These are phyloP conservation scores for Rousettus leschenaultii DNA, from an alignment of 2,113 vertebrate genomes.

Conservation along the genomic window DNA sequence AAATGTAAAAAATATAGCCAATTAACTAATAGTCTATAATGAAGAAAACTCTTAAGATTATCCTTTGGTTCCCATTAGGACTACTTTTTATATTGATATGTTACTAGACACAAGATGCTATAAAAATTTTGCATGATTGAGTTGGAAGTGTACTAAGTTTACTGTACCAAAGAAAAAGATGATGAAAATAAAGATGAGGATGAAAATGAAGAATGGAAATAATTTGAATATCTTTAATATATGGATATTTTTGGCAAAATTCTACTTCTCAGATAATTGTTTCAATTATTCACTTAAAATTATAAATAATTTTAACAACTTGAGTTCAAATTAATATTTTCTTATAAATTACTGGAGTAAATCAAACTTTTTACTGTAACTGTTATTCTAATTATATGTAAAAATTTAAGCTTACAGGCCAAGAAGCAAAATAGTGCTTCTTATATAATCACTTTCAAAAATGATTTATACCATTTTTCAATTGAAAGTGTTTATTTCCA, in stretches of 20 bases:
- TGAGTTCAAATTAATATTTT: neutral
- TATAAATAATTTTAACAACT: neutral
- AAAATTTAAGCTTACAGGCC: neutral
- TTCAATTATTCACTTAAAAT: neutral
- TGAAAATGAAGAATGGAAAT: neutral
- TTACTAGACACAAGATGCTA: neutral
- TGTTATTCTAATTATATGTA: neutral
- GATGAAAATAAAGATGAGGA: neutral
- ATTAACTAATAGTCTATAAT: neutral
- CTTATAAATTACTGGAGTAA: neutral
- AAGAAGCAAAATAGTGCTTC: neutral
- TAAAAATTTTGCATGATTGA: neutral
- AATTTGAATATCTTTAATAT: neutral
- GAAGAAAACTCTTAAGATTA: neutral
- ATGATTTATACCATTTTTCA: neutral
- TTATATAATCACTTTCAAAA: neutral
- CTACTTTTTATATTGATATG: neutral
- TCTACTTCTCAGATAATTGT: neutral
- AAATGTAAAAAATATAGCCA: neutral
- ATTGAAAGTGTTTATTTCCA: neutral
- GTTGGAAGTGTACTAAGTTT: neutral
- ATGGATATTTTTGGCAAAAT: neutral
- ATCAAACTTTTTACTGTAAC: neutral
- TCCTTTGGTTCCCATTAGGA: neutral
- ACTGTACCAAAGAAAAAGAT: neutral